Evolutionary conservation across 2,888 invertebrate genomes (phyloP), one percentile per base, ranked within the genome.

Genomic region (Hermodice carunculata): DNA sequence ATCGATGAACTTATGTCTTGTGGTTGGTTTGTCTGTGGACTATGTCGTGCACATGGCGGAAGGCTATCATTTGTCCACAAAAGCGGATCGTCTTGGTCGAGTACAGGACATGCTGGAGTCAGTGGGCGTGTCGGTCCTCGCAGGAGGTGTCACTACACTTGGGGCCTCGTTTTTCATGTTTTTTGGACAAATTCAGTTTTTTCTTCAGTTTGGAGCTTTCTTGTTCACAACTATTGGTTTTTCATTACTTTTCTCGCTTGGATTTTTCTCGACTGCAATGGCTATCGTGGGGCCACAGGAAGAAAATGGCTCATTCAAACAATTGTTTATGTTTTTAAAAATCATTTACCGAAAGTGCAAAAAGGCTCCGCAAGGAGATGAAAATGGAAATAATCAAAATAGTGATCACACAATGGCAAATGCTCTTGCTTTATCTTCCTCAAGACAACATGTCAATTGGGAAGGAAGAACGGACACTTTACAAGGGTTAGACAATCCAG

Each of bases 141-240:
- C 79, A 0, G 82, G 81, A 1, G 81, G 81, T 4, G 65, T 66
- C 57, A 79, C 80, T 6, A 82, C 82, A 0, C 59, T 80, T n/a
- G 82, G 82, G 0, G 81, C 82, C 0, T 78, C 81, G 1, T 26
- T 78, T 11, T 82, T 82, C 67, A 79, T 82, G 81, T 67, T 82
- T 44, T 76, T 79, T 31, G 81, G 80, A 5, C 66, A 80, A 59
- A 79, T 82, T 54, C 70, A 71, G 66, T 82, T 82, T 60, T 79
- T 82, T 61, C 68, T 79, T 43, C 77, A 80, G 67, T 82, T 82
- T 64, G 82, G 81, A 11, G 73, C 79, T 4, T 81, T 82, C 64
- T 75, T 82, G 74, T 76, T 81, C 54, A 70, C 74, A 43, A 81
- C 80, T 22, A 81, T 81, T n/a, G 77, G 76, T 8, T 82, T 82